phyloP scores from a whole-genome alignment of 2,113 vertebrate genomes.

The Polypterus bichir region DNA sequence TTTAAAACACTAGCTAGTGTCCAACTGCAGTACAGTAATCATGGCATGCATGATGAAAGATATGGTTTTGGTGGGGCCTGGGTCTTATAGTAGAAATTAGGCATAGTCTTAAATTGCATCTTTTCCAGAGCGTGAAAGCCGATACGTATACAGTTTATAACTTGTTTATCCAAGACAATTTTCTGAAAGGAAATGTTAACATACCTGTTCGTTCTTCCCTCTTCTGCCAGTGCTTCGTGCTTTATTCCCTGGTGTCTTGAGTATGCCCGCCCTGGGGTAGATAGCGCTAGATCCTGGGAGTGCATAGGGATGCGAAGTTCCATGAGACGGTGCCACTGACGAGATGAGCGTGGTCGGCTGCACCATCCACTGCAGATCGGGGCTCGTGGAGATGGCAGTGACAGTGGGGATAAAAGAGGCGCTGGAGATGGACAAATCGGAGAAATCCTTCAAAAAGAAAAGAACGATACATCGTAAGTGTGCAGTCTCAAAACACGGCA shows the following conservation, averaged over 20 bases:
- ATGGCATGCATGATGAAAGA: too few species aligned
- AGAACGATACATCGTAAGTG: not conserved
- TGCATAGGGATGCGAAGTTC: slow-evolving; percentile 60
- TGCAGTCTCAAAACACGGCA: not conserved
- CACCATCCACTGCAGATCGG: slow-evolving; percentile 84
- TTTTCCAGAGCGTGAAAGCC: too few species aligned
- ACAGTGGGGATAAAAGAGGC: slow-evolving; percentile 78
- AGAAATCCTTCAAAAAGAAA: slow-evolving; percentile 65
- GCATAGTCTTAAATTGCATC: too few species aligned
- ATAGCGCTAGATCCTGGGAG: slow-evolving; percentile 35
- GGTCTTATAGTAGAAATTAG: too few species aligned
- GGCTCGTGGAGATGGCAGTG: slow-evolving; percentile 73
- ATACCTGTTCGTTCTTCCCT: slow-evolving; percentile 76
- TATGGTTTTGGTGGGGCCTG: too few species aligned
- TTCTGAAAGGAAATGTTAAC: not conserved
- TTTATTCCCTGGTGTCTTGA: slow-evolving; percentile 51
- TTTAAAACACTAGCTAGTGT: not conserved
- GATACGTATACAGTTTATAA: too few species aligned
- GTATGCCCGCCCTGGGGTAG: slow-evolving; percentile 47
- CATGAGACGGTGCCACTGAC: slow-evolving; percentile 71
- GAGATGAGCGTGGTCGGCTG: slow-evolving; percentile 66
- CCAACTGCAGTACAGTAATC: too few species aligned
- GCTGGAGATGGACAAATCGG: slow-evolving; percentile 68
- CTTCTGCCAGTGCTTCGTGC: slow-evolving; percentile 54
- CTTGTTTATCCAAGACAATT: too few species aligned